Base-by-base conservation (phyloP, 1,140 invertebrate genomes). In the Polyergus mexicanus region DNA sequence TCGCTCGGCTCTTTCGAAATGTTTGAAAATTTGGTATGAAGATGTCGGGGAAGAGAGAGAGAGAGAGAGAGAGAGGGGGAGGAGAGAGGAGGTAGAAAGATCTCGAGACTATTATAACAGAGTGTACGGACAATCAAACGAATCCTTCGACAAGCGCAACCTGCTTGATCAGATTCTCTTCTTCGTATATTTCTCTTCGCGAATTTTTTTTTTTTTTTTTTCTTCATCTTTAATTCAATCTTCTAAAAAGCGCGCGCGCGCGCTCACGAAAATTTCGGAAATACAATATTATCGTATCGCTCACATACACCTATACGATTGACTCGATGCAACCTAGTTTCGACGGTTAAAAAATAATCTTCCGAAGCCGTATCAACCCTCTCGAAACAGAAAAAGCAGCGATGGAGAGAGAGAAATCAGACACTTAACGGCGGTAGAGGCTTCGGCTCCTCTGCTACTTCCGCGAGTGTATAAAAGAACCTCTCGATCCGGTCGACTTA, bases 401-500 rank as follows among this genome's bases (percentile, higher is more conserved):
- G n/a, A 38, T 66, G 51, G 32, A 32, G 84, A 19, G 32, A 32
- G 84, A 19, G 47, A 86, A 86, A 86, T 86, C 62, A 63, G 76
- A 86, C 54, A 80, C 84, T 84, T 51, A 47, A 16, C 58, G 41
- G 25, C 32, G 32, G 72, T 7, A 41, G 72, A 76, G 60, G 63
- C 47, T 85, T 85, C 75, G 44, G 44, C 54, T 75, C 80, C 65
- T 85, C 74, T 65, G 62, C 28, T 69, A 56, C 75, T 80, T 80
- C 54, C 28, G 25, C 62, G 60, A 77, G n/a, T 13, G 28, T 41
- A 54, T 41, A 54, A 84, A 77, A 77, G 72, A n/a, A 62, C 60
- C 47, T 56, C 65, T 56, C 25, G 38, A 60, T 83, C 54, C 78
- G 25, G 25, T 60, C 28, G 54, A 83, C 38, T 83, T 60, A 72